Evolutionary conservation across 2,797 vertebrate genomes (phyloP).

Genomic region (Periophthalmus magnuspinnatus): DNA sequence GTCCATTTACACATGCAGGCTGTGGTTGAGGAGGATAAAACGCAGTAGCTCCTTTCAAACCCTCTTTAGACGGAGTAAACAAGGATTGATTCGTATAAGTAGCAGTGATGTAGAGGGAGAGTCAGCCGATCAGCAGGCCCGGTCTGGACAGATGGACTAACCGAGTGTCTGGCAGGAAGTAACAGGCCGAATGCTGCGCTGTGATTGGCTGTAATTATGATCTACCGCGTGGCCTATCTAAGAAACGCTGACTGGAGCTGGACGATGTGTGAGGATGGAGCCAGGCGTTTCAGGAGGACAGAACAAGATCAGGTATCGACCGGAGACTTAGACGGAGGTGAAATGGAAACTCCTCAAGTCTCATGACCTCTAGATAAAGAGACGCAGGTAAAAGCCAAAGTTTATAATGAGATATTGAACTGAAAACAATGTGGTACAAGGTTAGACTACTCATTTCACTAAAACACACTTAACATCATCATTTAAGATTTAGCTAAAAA

Average conservation of each 20-base stretch:
- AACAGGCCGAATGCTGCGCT: constrained; percentile 63
- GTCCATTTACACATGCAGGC: no score
- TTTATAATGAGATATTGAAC: not conserved
- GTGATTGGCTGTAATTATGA: constrained; percentile 77
- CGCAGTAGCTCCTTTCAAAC: not conserved
- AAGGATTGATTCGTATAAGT: constrained; percentile 23
- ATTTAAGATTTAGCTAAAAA: no score
- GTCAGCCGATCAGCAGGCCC: constrained; percentile 53
- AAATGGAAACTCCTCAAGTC: not conserved
- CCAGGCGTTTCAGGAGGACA: constrained; percentile 25
- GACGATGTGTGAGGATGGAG: constrained; percentile 34
- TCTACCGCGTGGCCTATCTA: constrained; percentile 56
- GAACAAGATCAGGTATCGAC: constrained; percentile 23
- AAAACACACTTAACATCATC: no score
- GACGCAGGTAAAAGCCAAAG: not conserved
- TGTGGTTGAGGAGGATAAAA: not conserved
- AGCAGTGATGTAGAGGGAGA: constrained; percentile 50
- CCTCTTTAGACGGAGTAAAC: not conserved
- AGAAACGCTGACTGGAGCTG: constrained; percentile 61
- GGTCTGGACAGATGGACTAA: constrained; percentile 65
- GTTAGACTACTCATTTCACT: no score
- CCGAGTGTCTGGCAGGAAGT: constrained; percentile 67
- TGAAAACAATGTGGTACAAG: not conserved
- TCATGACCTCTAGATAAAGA: not conserved
- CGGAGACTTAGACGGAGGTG: constrained; percentile 8